Evolutionary conservation across 2,113 vertebrate species (phyloP).

Genomic region (Anguilla rostrata): DNA sequence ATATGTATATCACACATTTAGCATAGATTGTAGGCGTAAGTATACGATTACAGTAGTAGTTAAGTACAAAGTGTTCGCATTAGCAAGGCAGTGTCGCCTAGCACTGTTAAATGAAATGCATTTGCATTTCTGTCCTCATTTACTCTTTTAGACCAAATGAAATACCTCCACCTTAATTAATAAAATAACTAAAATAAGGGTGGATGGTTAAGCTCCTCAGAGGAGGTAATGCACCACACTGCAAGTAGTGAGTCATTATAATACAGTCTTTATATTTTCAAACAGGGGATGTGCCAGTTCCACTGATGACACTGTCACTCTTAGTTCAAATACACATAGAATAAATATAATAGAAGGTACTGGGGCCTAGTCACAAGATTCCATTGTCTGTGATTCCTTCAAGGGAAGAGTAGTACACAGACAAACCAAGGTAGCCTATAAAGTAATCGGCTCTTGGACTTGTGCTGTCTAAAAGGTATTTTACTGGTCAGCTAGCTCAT

Average conservation of each 20-base stretch:
- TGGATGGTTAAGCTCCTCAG: background rate
- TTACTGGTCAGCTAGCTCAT: background rate
- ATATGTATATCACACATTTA: too few species aligned
- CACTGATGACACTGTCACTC: background rate
- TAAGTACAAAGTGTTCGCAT: background rate
- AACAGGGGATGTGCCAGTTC: background rate
- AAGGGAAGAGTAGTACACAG: conserved; percentile 1
- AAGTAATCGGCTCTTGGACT: background rate
- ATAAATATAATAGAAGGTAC: background rate
- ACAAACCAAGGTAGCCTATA: background rate
- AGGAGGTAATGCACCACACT: background rate
- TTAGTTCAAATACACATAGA: background rate
- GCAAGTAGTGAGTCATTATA: background rate
- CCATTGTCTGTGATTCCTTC: background rate
- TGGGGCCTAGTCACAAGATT: background rate
- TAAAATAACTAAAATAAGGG: background rate
- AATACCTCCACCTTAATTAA: background rate
- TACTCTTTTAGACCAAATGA: background rate
- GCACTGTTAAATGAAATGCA: background rate
- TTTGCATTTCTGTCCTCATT: too few species aligned
- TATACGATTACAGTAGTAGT: background rate
- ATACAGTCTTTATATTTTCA: background rate
- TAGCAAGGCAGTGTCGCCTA: background rate
- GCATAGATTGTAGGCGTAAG: too few species aligned
- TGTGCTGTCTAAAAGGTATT: background rate